These are phyloP conservation scores for Pseudotriccus pelzelni DNA, from an alignment of 2,797 vertebrate genomes.

Conservation along the genomic window DNA sequence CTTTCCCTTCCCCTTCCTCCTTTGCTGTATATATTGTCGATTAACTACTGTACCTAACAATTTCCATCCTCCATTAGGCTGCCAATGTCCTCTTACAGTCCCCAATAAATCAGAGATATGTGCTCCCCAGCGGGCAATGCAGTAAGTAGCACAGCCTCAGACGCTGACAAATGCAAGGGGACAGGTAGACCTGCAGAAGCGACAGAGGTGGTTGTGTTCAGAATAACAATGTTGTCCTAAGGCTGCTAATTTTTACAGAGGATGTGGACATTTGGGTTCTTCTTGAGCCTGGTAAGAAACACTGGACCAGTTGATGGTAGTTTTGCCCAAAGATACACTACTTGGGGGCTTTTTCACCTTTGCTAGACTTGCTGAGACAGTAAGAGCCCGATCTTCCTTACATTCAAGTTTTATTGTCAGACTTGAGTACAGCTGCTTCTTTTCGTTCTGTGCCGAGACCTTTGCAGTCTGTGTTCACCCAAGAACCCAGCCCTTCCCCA, in stretches of 20 bases:
- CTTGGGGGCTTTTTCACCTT: neutral
- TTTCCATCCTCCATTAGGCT: slow-evolving; percentile 31
- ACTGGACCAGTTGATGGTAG: slow-evolving; percentile 59
- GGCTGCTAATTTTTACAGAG: slow-evolving; percentile 64
- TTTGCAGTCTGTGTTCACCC: neutral
- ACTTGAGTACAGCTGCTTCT: neutral
- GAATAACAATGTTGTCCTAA: slow-evolving; percentile 39
- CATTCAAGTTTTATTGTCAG: neutral
- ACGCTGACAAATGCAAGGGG: neutral
- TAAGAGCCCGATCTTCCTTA: slow-evolving; percentile 9
- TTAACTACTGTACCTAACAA: slow-evolving; percentile 46
- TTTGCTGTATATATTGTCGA: slow-evolving; percentile 42
- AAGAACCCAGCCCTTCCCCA: slow-evolving; percentile 38
- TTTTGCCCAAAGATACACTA: slow-evolving; percentile 8
- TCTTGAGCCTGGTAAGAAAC: slow-evolving; percentile 48
- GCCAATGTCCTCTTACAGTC: neutral
- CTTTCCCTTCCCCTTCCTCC: slow-evolving; percentile 6
- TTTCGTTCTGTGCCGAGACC: neutral
- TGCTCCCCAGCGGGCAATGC: neutral
- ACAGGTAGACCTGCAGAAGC: slow-evolving; percentile 24
- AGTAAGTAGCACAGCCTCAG: neutral
- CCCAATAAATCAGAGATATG: neutral
- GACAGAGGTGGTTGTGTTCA: neutral
- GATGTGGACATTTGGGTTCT: slow-evolving; percentile 35
- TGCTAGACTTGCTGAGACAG: neutral